Conservation (phyloP, 2,888 invertebrate genomes). For the Synanthedon tipuliformis region DNA sequence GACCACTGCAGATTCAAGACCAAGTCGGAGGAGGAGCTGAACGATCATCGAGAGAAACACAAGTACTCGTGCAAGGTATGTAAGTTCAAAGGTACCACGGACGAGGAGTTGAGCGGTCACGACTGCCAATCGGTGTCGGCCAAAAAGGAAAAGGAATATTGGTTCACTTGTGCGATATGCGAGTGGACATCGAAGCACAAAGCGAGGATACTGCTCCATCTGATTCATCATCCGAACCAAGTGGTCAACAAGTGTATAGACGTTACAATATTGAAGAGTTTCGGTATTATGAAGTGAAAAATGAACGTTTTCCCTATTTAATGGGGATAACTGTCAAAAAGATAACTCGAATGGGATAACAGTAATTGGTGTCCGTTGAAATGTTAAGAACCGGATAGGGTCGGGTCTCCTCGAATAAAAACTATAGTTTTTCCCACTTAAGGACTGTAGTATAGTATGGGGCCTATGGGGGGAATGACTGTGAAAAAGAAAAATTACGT, state of each 20-base stretch:
- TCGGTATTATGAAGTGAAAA: slow-evolving; percentile 18
- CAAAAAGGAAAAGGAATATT: slow-evolving; percentile 2
- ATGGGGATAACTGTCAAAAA: too few relatives aligned
- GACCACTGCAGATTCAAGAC: slow-evolving; percentile 7
- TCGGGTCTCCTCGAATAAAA: too few relatives aligned
- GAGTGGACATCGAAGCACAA: slow-evolving; percentile 27
- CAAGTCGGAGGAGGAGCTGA: slow-evolving; percentile 2
- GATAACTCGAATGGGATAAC: too few relatives aligned
- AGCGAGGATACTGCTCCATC: slow-evolving; percentile 35
- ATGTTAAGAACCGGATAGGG: too few relatives aligned
- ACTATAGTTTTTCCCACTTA: too few relatives aligned
- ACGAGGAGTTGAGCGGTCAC: slow-evolving; percentile 11
- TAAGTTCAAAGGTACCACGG: slow-evolving; percentile 10
- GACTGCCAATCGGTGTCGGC: slow-evolving; percentile 7
- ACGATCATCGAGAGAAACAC: slow-evolving; percentile 5
- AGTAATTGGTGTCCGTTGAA: too few relatives aligned
- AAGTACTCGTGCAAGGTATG: slow-evolving; percentile 15
- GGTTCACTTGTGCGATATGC: slow-evolving; percentile 32
- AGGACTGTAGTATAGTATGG: too few relatives aligned
- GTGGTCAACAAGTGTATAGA: slow-evolving; percentile 25
- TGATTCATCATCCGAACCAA: slow-evolving; percentile 53
- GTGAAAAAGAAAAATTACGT: too few relatives aligned
- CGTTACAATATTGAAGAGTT: slow-evolving; percentile 19
- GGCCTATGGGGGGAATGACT: too few relatives aligned
- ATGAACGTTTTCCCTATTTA: too few relatives aligned